Base-by-base conservation (phyloP, 2,113 vertebrate genomes). In the Melanotaenia duboulayi region DNA sequence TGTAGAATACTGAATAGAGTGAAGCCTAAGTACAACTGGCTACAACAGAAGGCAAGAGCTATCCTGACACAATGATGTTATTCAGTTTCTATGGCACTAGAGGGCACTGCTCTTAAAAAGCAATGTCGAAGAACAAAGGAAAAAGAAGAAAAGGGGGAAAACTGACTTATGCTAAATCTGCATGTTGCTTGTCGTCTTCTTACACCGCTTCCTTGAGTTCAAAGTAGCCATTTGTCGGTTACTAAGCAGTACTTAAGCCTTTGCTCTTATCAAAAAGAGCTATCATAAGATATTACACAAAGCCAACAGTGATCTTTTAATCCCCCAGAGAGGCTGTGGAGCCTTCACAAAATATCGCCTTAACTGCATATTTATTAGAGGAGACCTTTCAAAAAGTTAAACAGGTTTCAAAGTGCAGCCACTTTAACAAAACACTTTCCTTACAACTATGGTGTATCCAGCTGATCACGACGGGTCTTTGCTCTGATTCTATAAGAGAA, bases 201-300 rank as follows among this genome's bases (percentile, higher is more conserved):
- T 32, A 40, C 72, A 54, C 64, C 16, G 65, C 82, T 80, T 89
- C 65, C 65, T 81, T 57, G n/a, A 78, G 69, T 72, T 82, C 67
- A 81, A 80, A 71, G 70, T 69, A 69, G 20, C 58, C 22, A 59
- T 22, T 56, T 74, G 74, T 77, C 65, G 70, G 82, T 68, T 74
- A 71, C 72, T 81, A 83, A 76, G 78, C 82, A 76, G 80, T 19
- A 57, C 76, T 80, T 88, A 85, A 90, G 75, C 76, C 81, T 73
- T 83, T 64, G 48, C 86, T 90, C 85, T 83, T 88, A 90, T 91
- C 90, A 86, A 83, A 91, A 82, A 66, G 66, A 86, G 76, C 74
- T 68, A 76, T 83, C 81, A 87, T 89, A 84, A 86, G 79, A 91
- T 89, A 89, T 91, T 83, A 87, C 89, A 89, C 82, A 90, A 86